Base-by-base conservation (phyloP, 2,113 vertebrate genomes). In the Gymnarchus niloticus region DNA sequence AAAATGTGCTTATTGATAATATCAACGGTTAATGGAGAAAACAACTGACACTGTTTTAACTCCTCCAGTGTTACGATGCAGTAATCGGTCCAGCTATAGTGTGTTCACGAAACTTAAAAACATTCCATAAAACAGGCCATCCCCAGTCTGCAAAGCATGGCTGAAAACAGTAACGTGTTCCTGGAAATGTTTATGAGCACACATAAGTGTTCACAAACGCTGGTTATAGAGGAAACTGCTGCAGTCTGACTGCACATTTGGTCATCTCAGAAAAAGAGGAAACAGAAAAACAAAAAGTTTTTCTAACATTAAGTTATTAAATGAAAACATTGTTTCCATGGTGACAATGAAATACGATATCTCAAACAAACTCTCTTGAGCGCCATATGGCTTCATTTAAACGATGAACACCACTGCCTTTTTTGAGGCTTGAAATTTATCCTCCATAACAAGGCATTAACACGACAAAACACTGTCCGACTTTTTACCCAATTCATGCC, bases 361-460 rank as follows among this genome's bases (percentile, higher is more conserved):
- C 25, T 41, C 10, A 86, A 41, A 59, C 48, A 28, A 85, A 85
- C 65, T 52, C 25, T 4, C 12, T 28, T 21, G 14, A 17, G 19
- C 46, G 37, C 56, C 85, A 82, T 82, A 49, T 86, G 77, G 56
- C 54, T 61, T 61, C 48, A 65, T 81, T 86, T 86, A 61, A 86
- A 78, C 51, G 57, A 23, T 44, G 65, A 51, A 56, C 51, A 78
- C 49, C 52, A 57, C 9, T 78, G 49, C 49, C 9, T 44, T 78
- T 65, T 85, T 14, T 0, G 56, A 44, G 37, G 28, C 44, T 14
- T 23, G 41, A 8, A 44, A 57, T 56, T 77, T 46, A 41, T 19
- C 17, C 84, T 80, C 44, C 52, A 28, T 56, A 82, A 82, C 19
- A 25, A 5, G 1, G 37, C 54, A 85, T 85, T 56, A 83, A 54